Conservation (phyloP, 2,888 invertebrate species). For the Drosophila rellima region DNA sequence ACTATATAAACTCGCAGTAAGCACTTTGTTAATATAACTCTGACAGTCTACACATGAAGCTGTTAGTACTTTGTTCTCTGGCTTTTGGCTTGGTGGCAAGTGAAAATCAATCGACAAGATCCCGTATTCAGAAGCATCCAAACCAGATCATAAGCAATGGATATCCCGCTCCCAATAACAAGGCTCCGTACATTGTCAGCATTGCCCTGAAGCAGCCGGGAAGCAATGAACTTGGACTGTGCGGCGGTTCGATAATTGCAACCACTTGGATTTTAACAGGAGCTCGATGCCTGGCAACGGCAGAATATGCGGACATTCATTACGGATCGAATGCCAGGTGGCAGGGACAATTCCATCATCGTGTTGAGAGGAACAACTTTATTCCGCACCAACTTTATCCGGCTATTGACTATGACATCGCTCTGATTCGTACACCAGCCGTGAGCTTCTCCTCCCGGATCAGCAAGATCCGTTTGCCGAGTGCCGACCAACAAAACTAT, state of each 20-base stretch:
- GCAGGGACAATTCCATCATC: neutral
- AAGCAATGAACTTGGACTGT: slow-evolving; percentile 7
- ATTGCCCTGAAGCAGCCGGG: slow-evolving; percentile 20
- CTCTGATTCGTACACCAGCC: slow-evolving; percentile 47
- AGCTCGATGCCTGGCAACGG: slow-evolving; percentile 21
- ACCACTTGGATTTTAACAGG: slow-evolving; percentile 46
- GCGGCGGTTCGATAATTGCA: slow-evolving; percentile 45
- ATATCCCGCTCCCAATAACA: slow-evolving; percentile 40
- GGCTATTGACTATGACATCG: slow-evolving; percentile 49
- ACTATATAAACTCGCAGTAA: neutral
- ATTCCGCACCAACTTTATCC: slow-evolving; percentile 9
- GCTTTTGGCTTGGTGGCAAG: slow-evolving; percentile 5
- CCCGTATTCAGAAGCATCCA: neutral
- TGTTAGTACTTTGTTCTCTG: slow-evolving; percentile 10
- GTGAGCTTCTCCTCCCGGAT: slow-evolving; percentile 13
- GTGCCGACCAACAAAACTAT: slow-evolving; percentile 19
- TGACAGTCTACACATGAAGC: slow-evolving; percentile 26
- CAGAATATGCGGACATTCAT: slow-evolving; percentile 39
- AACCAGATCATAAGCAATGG: slow-evolving; percentile 59
- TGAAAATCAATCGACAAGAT: neutral
- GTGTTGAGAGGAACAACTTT: slow-evolving; percentile 16
- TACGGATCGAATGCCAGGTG: slow-evolving; percentile 61
- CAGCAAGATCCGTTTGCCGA: slow-evolving; percentile 19
- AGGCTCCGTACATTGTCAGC: slow-evolving; percentile 66
- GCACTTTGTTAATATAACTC: neutral